These are phyloP conservation scores for Poecilia latipinna DNA, from an alignment of 2,113 vertebrate genomes.

Conservation along the genomic window DNA sequence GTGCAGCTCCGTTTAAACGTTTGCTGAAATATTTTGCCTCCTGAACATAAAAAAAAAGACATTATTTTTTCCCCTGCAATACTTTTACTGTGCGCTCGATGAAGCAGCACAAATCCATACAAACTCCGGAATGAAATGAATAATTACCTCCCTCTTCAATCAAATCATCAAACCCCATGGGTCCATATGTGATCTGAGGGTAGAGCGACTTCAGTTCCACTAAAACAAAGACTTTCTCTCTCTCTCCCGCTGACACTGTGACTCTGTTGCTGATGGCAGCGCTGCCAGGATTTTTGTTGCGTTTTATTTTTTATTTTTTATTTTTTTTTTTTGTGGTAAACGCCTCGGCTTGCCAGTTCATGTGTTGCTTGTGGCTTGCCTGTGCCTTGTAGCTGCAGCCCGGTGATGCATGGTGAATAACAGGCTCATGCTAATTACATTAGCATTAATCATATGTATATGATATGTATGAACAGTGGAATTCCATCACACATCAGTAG, in stretches of 20 bases:
- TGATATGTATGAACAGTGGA: conserved; percentile 69
- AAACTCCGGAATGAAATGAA: conserved; percentile 66
- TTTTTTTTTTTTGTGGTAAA: conserved; percentile 15
- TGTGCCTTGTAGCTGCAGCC: conserved; percentile 55
- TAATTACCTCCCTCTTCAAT: conserved; percentile 69
- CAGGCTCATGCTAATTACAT: conserved; percentile 71
- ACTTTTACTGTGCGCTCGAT: conserved; percentile 18
- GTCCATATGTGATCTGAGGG: conserved; percentile 64
- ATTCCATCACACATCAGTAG: conserved; percentile 36
- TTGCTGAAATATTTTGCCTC: background rate
- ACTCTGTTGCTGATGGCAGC: conserved; percentile 58
- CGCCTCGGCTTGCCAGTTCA: conserved; percentile 16
- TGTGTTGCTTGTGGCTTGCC: conserved; percentile 24
- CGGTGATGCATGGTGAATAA: conserved; percentile 61
- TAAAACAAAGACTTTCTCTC: conserved; percentile 65
- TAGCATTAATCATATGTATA: conserved; percentile 73
- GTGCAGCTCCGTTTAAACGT: background rate
- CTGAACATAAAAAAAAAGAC: conserved; percentile 3
- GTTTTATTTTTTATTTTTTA: conserved; percentile 3
- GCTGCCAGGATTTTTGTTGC: conserved; percentile 20
- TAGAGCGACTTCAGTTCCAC: conserved; percentile 54
- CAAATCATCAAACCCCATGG: conserved; percentile 68
- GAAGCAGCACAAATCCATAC: conserved; percentile 57
- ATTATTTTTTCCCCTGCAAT: conserved; percentile 25
- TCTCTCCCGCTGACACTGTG: conserved; percentile 60